phyloP scores from a whole-genome alignment of 1,140 invertebrate species.

The Aphaenogaster rudis region DNA sequence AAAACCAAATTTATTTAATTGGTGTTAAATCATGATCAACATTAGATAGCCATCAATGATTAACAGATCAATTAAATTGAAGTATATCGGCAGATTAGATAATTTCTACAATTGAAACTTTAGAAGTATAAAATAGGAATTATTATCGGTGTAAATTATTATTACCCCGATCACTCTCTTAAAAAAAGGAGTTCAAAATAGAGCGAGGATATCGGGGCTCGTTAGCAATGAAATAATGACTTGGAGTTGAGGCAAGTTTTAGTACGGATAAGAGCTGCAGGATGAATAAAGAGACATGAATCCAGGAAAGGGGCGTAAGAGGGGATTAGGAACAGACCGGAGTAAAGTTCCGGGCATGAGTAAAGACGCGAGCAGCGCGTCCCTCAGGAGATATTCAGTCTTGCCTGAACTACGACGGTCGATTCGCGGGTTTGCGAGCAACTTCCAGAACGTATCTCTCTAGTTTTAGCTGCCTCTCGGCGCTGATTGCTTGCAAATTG shows the following conservation, averaged over 20 bases:
- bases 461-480: constrained; percentile 80
- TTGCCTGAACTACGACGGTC: constrained; percentile 75
- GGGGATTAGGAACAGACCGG: constrained; percentile 43
- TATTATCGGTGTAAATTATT: constrained; percentile 14
- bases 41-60: background rate
- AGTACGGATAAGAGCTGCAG: constrained; percentile 32
- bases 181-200: constrained; percentile 12
- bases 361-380: constrained; percentile 68
- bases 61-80: background rate
- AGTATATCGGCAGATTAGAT: background rate
- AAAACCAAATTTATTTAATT: background rate
- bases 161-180: background rate
- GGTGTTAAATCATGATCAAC: background rate
- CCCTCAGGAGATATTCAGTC: constrained; percentile 79
- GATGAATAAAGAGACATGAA: constrained; percentile 52
- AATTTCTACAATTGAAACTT: background rate
- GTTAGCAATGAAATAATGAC: constrained; percentile 51
- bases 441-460: constrained; percentile 73
- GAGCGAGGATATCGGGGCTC: constrained; percentile 13
- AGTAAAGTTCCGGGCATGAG: constrained; percentile 54
- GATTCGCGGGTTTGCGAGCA: constrained; percentile 81
- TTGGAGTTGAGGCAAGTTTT: constrained; percentile 38
- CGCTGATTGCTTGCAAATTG: constrained; percentile 84
- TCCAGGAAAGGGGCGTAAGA: constrained; percentile 13
- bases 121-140: background rate